A percentile compares a stretch with the other conserved stretches of the same genome.
phyloP scores from a whole-genome alignment of 2,113 vertebrate genomes.

The Trematomus loennbergii region DNA sequence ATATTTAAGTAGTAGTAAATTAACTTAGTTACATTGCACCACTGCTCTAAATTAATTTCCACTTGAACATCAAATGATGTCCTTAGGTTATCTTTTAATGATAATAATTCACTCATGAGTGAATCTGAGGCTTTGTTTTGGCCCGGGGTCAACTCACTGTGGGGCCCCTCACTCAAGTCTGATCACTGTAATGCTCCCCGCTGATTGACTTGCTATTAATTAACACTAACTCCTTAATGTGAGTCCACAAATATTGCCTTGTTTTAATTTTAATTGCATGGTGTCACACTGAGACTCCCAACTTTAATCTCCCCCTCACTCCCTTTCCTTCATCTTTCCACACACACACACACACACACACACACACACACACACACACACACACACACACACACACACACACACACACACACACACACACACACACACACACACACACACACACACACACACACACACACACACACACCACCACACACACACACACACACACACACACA shows the following conservation, averaged over 20 bases:
- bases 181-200: conserved; percentile 33
- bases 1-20: too few species aligned
- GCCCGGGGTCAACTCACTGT: conserved; percentile 36
- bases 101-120: conserved; percentile 5
- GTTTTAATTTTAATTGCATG: conserved; percentile 58
- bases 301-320: conserved; percentile 8
- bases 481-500: too few species aligned
- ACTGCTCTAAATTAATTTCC: conserved; percentile 1
- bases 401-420: too few species aligned
- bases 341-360: conserved; percentile 17
- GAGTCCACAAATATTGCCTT: conserved; percentile 16
- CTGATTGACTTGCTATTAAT: conserved; percentile 60
- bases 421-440: too few species aligned
- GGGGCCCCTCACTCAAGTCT: conserved; percentile 18
- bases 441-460: too few species aligned
- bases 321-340: background rate
- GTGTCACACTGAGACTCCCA: conserved; percentile 46
- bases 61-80: conserved; percentile 12
- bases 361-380: conserved; percentile 12
- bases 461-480: too few species aligned
- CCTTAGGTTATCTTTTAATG: conserved; percentile 25
- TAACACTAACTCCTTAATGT: conserved; percentile 34
- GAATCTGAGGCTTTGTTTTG: conserved; percentile 35
- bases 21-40: too few species aligned
- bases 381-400: too few species aligned